Percentiles rank a stretch among this genome's conserved stretches.
Conservation (phyloP, 2,888 invertebrate species). For the Seladonia tumulorum region DNA sequence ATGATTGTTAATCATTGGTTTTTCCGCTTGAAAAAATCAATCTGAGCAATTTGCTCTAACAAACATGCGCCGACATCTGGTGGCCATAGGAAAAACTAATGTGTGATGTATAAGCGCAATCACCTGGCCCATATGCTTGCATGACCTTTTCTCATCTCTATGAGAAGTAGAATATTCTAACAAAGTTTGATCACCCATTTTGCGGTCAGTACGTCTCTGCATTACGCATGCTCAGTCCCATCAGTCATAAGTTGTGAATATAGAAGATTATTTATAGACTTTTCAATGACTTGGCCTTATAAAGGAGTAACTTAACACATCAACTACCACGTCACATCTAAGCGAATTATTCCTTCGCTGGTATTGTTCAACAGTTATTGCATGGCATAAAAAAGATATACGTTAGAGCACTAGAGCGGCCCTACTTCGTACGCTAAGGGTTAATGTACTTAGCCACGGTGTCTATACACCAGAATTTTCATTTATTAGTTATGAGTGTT, state of each 20-base stretch:
- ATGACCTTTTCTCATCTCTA: not conserved
- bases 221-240: not conserved
- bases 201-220: not conserved
- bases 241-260: slow-evolving; percentile 5
- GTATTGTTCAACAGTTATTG: not conserved
- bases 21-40: not conserved
- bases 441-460: not conserved
- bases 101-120: too few relatives aligned
- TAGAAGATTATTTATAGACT: not conserved
- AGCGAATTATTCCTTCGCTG: not conserved
- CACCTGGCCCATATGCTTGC: not conserved
- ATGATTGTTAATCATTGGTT: not conserved
- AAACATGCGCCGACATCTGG: not conserved
- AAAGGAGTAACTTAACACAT: not conserved
- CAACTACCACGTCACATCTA: not conserved
- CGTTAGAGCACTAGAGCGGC: not conserved
- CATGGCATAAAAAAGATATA: not conserved
- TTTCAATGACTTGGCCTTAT: not conserved
- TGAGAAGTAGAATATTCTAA: not conserved
- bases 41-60: not conserved
- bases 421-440: not conserved
- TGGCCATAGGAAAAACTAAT: not conserved
- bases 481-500: not conserved
- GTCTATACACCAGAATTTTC: not conserved
- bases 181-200: slow-evolving; percentile 11